A percentile compares a stretch with the other conserved stretches of the same genome.
Evolutionary conservation across 1,140 invertebrate species (phyloP).

Genomic region (Phymastichus coffea): DNA sequence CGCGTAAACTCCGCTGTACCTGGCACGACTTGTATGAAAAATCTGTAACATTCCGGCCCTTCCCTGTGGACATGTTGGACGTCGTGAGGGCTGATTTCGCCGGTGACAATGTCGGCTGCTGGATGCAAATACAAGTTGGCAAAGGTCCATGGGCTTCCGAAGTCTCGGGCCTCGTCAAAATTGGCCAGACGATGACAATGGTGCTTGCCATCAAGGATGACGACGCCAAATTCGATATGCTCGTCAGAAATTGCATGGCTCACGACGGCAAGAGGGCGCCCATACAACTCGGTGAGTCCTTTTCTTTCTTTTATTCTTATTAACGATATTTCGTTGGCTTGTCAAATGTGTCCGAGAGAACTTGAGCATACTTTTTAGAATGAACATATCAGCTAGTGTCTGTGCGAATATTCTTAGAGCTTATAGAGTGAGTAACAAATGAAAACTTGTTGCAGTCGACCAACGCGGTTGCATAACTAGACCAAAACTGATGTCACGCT

Average conservation of each 20-base stretch:
- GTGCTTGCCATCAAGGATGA: slow-evolving; percentile 94
- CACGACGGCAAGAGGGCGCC: slow-evolving; percentile 92
- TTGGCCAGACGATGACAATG: slow-evolving; percentile 97
- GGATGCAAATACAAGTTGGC: slow-evolving; percentile 93
- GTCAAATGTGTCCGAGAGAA: no score
- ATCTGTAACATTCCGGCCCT: slow-evolving; percentile 90
- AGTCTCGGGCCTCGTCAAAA: slow-evolving; percentile 91
- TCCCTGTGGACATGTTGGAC: slow-evolving; percentile 94
- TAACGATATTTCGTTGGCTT: no score
- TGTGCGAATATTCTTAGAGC: no score
- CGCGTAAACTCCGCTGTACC: slow-evolving; percentile 86
- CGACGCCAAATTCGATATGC: slow-evolving; percentile 94
- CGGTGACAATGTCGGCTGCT: slow-evolving; percentile 93
- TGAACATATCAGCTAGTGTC: not conserved
- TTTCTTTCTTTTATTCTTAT: no score
- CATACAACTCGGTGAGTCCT: slow-evolving; percentile 73
- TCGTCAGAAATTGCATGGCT: slow-evolving; percentile 91
- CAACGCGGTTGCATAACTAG: slow-evolving; percentile 89
- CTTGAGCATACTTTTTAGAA: no score
- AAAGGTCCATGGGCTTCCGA: slow-evolving; percentile 95
- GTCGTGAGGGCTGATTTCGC: slow-evolving; percentile 91
- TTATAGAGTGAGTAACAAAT: not conserved
- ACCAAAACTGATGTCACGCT: slow-evolving; percentile 89
- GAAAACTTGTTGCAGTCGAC: slow-evolving; percentile 69
- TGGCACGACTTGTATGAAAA: slow-evolving; percentile 97